These are phyloP conservation scores for Cuniculus paca DNA, from an alignment of 2,797 vertebrate species.

Conservation along the genomic window DNA sequence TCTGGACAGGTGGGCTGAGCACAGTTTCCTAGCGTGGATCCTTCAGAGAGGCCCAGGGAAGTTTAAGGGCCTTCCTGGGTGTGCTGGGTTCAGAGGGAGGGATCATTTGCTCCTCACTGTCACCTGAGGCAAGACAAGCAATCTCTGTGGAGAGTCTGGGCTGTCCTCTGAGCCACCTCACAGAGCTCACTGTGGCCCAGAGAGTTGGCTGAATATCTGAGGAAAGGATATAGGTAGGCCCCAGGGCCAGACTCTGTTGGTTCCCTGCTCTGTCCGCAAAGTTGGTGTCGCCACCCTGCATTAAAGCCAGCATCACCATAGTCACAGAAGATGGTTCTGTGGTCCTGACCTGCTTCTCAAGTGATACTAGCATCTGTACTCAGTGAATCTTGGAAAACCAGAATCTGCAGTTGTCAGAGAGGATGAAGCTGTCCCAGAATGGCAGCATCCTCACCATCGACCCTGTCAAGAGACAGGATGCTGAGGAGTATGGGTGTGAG, in stretches of 20 bases:
- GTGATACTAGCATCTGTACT: background rate
- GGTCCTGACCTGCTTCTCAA: background rate
- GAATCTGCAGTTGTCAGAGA: fast-evolving
- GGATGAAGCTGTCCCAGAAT: background rate
- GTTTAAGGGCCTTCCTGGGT: too few relatives aligned
- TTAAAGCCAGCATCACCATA: background rate
- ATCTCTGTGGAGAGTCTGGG: too few relatives aligned
- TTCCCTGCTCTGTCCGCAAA: conserved; percentile 50
- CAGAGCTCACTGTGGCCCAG: too few relatives aligned
- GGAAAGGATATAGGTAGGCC: too few relatives aligned
- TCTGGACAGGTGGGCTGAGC: background rate
- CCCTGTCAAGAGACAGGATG: too few relatives aligned
- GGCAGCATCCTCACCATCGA: conserved; percentile 62
- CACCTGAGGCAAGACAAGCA: background rate
- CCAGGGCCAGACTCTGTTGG: too few relatives aligned
- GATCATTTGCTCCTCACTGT: background rate
- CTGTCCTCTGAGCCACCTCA: too few relatives aligned
- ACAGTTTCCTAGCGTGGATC: too few relatives aligned
- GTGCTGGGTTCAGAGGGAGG: background rate
- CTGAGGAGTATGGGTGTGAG: conserved; percentile 38
- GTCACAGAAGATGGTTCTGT: background rate
- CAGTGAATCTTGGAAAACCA: background rate
- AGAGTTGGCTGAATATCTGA: too few relatives aligned
- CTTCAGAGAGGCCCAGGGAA: too few relatives aligned
- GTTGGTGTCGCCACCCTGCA: fast-evolving